Conservation (phyloP, 37 sponge, comb jelly and placozoan species). For the Petrosia ficiformis region DNA sequence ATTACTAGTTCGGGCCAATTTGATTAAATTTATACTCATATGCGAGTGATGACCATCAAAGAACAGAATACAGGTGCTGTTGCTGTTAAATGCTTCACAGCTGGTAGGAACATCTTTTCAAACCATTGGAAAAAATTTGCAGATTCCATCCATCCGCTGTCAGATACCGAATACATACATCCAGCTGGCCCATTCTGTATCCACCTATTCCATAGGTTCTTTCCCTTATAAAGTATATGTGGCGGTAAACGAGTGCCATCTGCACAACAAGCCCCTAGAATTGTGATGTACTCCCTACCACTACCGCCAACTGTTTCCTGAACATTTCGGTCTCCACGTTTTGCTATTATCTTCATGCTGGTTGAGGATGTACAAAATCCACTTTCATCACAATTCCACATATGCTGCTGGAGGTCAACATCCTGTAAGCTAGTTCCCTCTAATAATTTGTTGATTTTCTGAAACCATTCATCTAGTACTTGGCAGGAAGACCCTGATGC, state of each 20-base stretch:
- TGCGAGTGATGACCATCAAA: slow-evolving; percentile 72
- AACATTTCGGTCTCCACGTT: slow-evolving; percentile 32
- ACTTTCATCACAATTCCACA: slow-evolving; percentile 61
- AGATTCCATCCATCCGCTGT: slow-evolving; percentile 64
- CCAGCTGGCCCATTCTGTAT: slow-evolving; percentile 49
- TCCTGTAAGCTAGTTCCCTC: not conserved
- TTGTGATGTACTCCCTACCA: slow-evolving; percentile 47
- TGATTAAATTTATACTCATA: slow-evolving; percentile 15
- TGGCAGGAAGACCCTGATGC: slow-evolving; percentile 9
- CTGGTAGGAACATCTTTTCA: slow-evolving; percentile 32
- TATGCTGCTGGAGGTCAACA: slow-evolving; percentile 4
- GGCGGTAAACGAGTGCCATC: slow-evolving; percentile 45
- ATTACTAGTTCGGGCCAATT: slow-evolving; percentile 19
- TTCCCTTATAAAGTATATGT: slow-evolving; percentile 64
- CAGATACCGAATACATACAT: slow-evolving; percentile 22
- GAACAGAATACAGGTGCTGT: slow-evolving; percentile 42
- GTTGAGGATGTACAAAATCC: slow-evolving; percentile 50
- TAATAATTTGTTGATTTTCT: slow-evolving; percentile 7
- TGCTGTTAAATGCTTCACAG: slow-evolving; percentile 9
- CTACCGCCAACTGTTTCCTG: slow-evolving; percentile 54
- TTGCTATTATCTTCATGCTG: slow-evolving; percentile 14
- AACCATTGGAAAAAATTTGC: slow-evolving; percentile 50
- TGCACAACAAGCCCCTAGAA: slow-evolving; percentile 41
- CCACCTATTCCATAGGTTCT: slow-evolving; percentile 42
- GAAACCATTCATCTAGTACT: slow-evolving; percentile 13